phyloP scores from a whole-genome alignment of 2,888 invertebrate genomes.

The Eupsilia transversa region DNA sequence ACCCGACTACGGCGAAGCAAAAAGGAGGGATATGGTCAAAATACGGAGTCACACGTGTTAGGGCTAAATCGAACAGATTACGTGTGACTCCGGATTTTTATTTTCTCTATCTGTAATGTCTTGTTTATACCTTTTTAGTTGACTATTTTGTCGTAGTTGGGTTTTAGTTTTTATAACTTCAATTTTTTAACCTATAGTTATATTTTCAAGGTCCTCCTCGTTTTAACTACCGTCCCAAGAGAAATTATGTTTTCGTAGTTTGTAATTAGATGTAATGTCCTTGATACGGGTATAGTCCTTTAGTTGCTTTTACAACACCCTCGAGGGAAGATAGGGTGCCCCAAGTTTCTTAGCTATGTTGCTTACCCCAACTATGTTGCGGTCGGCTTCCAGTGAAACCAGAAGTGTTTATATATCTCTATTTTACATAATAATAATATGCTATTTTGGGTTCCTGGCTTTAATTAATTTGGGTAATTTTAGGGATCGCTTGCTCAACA shows the following conservation, averaged over 20 bases:
- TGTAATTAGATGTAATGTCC: constrained; percentile 50
- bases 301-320: constrained; percentile 43
- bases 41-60: no score
- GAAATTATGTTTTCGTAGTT: constrained; percentile 53
- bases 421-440: constrained; percentile 11
- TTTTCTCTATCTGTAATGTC: no score
- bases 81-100: no score
- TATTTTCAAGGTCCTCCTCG: constrained; percentile 16
- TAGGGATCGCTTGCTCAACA: no score
- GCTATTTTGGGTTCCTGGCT: not conserved
- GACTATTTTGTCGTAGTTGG: no score
- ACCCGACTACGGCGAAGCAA: no score
- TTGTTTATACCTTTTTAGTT: no score
- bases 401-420: not conserved
- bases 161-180: no score
- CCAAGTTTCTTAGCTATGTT: constrained; percentile 39
- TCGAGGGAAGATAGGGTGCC: constrained; percentile 26
- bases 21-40: no score
- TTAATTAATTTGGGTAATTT: constrained; percentile 7
- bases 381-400: not conserved
- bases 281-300: constrained; percentile 31
- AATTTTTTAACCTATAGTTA: not conserved
- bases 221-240: constrained; percentile 49
- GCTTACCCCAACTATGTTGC: constrained; percentile 12
- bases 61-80: no score